These are phyloP conservation scores for Sinotaia quadrata DNA, from an alignment of 2,888 invertebrate genomes.

Conservation along the genomic window DNA sequence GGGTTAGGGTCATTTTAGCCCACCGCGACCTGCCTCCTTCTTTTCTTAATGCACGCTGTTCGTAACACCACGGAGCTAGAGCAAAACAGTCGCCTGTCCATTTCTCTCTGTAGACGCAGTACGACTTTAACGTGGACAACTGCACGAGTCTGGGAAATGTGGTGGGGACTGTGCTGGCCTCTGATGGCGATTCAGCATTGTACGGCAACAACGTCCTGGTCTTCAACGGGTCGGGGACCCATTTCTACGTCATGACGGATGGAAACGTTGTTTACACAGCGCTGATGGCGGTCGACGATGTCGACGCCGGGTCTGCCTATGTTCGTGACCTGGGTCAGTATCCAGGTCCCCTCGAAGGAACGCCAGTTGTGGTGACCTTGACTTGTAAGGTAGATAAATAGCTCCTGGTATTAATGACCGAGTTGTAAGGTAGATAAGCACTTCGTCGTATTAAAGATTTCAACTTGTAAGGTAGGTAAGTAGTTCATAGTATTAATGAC, in stretches of 20 bases:
- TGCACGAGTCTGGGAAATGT: background rate
- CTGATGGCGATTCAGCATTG: slow-evolving; percentile 28
- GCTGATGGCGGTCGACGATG: background rate
- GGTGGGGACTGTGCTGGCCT: slow-evolving; percentile 15
- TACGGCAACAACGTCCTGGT: slow-evolving; percentile 27
- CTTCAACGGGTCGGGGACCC: slow-evolving; percentile 28
- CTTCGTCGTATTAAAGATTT: too few relatives aligned
- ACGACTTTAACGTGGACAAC: slow-evolving; percentile 2
- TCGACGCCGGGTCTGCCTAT: slow-evolving; percentile 16
- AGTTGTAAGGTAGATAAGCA: too few relatives aligned
- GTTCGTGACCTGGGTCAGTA: slow-evolving; percentile 26
- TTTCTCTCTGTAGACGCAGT: background rate
- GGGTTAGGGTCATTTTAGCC: background rate
- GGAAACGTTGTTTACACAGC: slow-evolving; percentile 27
- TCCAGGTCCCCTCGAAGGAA: slow-evolving; percentile 23
- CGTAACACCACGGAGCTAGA: too few relatives aligned
- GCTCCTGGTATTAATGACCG: too few relatives aligned
- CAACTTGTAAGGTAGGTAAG: too few relatives aligned
- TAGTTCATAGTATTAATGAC: too few relatives aligned
- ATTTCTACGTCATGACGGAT: slow-evolving; percentile 20
- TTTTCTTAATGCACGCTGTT: too few relatives aligned
- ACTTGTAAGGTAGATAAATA: slow-evolving; percentile 27
- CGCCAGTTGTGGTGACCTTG: slow-evolving; percentile 9
- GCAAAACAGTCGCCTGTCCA: background rate
- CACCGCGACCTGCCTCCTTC: too few relatives aligned